phyloP scores from a whole-genome alignment of 2,797 vertebrate genomes.

The Artibeus jamaicensis region DNA sequence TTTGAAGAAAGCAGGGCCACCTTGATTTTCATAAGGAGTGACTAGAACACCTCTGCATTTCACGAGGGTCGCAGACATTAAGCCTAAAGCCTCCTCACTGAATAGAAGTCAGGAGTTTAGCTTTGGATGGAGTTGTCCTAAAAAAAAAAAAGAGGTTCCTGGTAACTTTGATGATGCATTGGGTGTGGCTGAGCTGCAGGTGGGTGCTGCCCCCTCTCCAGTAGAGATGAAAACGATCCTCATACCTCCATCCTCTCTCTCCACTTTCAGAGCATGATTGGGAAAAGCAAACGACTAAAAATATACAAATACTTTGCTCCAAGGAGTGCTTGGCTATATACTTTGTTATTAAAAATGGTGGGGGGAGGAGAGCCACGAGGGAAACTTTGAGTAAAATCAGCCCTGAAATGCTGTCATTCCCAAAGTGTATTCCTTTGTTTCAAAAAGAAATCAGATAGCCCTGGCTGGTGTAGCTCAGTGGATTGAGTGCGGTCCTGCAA shows the following conservation, averaged over 20 bases:
- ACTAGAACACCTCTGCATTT: not conserved
- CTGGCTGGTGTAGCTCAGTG: no score
- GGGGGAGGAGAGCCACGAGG: not conserved
- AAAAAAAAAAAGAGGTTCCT: not conserved
- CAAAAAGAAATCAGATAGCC: not conserved
- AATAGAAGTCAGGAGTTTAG: not conserved
- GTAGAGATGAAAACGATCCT: accelerated
- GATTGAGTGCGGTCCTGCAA: no score
- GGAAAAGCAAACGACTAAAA: not conserved
- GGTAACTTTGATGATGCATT: not conserved
- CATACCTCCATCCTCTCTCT: not conserved
- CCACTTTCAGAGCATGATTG: not conserved
- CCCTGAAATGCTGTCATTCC: not conserved
- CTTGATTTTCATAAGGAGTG: not conserved
- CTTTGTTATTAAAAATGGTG: not conserved
- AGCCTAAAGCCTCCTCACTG: not conserved
- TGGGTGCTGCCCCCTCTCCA: no score
- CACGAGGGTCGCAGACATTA: not conserved
- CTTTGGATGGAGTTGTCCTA: not conserved
- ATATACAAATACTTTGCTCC: not conserved
- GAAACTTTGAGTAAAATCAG: not conserved
- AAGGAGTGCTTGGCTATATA: not conserved
- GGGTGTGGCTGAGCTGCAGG: no score
- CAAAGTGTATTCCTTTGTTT: not conserved
- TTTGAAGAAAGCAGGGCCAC: not conserved